phyloP scores from a whole-genome alignment of 1,140 invertebrate species.

The Ctenoplectra terminalis region DNA sequence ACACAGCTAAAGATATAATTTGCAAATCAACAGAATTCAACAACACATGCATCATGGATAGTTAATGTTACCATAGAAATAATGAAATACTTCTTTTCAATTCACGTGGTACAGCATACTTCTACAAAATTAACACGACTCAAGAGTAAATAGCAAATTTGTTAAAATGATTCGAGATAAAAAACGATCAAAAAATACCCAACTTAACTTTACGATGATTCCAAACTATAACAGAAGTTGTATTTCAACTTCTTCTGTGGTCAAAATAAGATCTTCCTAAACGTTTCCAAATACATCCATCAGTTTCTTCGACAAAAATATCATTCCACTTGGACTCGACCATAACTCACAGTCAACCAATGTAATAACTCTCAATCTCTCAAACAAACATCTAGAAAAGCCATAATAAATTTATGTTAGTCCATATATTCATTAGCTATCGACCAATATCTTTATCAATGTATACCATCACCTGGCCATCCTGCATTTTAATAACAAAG shows the following conservation, averaged over 20 bases:
- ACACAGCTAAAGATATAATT: conserved; percentile 13
- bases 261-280: background rate
- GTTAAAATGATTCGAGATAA: background rate
- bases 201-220: background rate
- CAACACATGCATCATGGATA: background rate
- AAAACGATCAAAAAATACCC: background rate
- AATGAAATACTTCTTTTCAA: background rate
- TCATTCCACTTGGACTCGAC: background rate
- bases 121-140: background rate
- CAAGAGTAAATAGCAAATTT: no score
- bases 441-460: background rate
- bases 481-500: background rate
- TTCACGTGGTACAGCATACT: background rate
- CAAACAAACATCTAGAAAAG: background rate
- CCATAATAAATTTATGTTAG: background rate
- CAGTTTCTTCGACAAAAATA: background rate
- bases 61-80: background rate
- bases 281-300: background rate
- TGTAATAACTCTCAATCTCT: background rate
- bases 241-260: background rate
- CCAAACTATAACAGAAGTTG: background rate
- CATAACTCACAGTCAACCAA: background rate
- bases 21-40: conserved; percentile 20
- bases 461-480: background rate
- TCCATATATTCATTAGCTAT: background rate